Percentiles rank a stretch among this genome's conserved stretches.
Conservation (phyloP, 2,888 invertebrate species). For the Lepidocyrtinus sp. region DNA sequence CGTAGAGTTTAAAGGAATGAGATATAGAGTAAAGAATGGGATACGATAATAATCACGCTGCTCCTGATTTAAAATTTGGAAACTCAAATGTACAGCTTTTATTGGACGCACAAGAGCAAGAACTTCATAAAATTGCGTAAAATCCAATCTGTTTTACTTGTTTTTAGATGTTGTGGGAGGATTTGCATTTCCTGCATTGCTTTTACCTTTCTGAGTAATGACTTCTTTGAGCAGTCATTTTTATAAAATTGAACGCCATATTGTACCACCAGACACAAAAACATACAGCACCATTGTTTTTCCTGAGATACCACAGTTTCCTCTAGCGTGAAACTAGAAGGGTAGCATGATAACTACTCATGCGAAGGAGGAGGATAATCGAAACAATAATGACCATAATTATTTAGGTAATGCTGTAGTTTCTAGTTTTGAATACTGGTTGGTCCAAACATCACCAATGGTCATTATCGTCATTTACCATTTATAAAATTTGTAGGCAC, state of each 20-base stretch:
- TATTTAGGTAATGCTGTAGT: too few species aligned
- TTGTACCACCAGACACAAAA: too few species aligned
- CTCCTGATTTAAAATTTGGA: neutral
- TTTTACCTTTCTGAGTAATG: neutral
- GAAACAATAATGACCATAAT: neutral
- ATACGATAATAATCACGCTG: neutral
- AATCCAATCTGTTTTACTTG: slow-evolving; percentile 25
- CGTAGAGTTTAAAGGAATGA: neutral
- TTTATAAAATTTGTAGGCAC: too few species aligned
- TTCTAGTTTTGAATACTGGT: too few species aligned
- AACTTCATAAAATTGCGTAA: neutral
- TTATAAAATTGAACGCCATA: slow-evolving; percentile 4
- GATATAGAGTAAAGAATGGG: neutral
- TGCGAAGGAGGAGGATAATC: neutral
- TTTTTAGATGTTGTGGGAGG: slow-evolving; percentile 35
- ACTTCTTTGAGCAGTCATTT: neutral
- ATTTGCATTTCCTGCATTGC: slow-evolving; percentile 47
- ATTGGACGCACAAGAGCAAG: neutral
- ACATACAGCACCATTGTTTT: too few species aligned
- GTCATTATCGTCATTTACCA: too few species aligned
- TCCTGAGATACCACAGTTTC: too few species aligned
- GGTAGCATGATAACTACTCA: neutral
- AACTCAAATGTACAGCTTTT: neutral
- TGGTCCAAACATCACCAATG: too few species aligned
- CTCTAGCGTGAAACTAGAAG: too few species aligned